Evolutionary conservation across 2,113 vertebrate genomes (phyloP).

Genomic region (Tachuris rubrigastra): DNA sequence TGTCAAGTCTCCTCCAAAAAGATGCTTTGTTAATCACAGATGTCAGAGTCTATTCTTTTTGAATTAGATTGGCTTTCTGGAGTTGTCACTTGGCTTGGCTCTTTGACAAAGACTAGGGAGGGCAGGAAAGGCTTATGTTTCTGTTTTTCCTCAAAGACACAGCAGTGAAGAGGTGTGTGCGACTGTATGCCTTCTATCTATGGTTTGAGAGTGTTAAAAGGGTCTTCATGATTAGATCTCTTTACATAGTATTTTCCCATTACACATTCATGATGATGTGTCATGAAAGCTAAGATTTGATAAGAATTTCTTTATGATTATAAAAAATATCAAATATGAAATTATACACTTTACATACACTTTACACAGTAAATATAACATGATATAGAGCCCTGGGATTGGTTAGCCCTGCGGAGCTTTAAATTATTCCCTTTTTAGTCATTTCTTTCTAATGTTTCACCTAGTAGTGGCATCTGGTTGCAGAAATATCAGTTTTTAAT

Average conservation of each 20-base stretch:
- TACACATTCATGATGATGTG: background rate
- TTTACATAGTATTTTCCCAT: background rate
- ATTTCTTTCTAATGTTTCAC: background rate
- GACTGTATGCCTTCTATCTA: background rate
- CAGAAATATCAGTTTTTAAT: background rate
- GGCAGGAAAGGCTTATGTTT: background rate
- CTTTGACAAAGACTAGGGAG: background rate
- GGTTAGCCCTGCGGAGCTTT: background rate
- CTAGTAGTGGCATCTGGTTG: background rate
- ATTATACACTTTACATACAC: background rate
- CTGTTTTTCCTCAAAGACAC: background rate
- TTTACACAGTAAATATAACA: background rate
- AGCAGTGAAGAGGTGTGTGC: background rate
- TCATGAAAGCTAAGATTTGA: background rate
- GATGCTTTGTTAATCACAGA: conserved; percentile 27
- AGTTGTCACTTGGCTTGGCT: background rate
- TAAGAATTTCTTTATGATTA: background rate
- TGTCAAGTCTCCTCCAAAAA: background rate
- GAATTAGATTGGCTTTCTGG: conserved; percentile 17
- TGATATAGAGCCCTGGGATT: background rate
- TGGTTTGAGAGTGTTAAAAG: background rate
- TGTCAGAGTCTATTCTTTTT: conserved; percentile 6
- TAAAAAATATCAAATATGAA: background rate
- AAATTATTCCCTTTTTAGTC: background rate
- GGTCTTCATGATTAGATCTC: background rate